phyloP scores from a whole-genome alignment of 2,888 invertebrate species.

The Ormia ochracea region DNA sequence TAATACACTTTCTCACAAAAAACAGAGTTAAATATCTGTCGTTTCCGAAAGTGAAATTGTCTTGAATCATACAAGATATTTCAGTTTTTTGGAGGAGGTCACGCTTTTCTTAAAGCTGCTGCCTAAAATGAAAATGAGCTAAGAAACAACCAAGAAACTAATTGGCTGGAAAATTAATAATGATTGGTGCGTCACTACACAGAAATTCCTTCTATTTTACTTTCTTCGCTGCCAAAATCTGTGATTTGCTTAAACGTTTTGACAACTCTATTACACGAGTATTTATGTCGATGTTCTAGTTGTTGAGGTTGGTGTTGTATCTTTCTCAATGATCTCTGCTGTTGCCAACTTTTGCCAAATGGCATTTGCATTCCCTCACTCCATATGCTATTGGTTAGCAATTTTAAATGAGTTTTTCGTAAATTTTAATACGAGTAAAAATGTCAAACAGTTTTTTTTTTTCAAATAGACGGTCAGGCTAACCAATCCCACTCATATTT shows the following conservation, averaged over 20 bases:
- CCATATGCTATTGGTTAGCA: background rate
- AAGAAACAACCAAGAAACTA: background rate
- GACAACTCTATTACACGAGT: background rate
- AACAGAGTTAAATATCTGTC: background rate
- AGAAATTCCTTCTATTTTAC: background rate
- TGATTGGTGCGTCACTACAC: background rate
- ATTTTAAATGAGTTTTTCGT: background rate
- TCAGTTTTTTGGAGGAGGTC: constrained; percentile 3
- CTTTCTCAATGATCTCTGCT: background rate
- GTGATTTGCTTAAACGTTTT: constrained; percentile 1
- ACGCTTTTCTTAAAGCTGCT: constrained; percentile 18
- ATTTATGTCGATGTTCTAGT: background rate
- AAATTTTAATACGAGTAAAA: background rate
- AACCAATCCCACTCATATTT: background rate
- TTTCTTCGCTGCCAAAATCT: background rate
- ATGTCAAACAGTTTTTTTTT: background rate
- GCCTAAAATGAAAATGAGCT: background rate
- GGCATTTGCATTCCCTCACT: background rate
- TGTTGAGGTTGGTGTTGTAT: background rate
- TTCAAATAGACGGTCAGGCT: background rate
- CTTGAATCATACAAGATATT: background rate
- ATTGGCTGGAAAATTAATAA: constrained; percentile 22
- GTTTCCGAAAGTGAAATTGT: constrained; percentile 24
- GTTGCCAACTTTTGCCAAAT: background rate
- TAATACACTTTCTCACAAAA: constrained; percentile 1